Evolutionary conservation across 92 coral and sea anemone genomes (phyloP).

Genomic region (Isaurus tuberculatus): DNA sequence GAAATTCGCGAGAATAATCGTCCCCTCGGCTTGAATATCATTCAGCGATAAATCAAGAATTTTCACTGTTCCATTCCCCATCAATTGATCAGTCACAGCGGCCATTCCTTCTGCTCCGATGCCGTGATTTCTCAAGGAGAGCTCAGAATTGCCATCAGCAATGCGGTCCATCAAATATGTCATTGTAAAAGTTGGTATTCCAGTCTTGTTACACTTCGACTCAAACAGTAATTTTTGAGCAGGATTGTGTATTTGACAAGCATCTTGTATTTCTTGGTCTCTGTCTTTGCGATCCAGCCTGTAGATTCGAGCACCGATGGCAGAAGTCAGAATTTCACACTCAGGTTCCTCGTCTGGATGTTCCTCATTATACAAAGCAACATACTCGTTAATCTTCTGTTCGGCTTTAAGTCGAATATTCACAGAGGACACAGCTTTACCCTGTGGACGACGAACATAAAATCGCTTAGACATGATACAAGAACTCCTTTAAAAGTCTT

Average conservation of each 20-base stretch:
- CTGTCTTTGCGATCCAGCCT: constrained; percentile 92
- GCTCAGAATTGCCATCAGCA: constrained; percentile 73
- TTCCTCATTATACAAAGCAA: constrained; percentile 50
- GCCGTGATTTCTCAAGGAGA: constrained; percentile 90
- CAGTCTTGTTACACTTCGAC: constrained; percentile 67
- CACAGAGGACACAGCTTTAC: constrained; percentile 86
- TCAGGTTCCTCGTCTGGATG: constrained; percentile 26
- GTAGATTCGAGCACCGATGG: constrained; percentile 58
- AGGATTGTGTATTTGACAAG: constrained; percentile 79
- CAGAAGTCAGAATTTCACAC: constrained; percentile 13
- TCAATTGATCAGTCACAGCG: constrained; percentile 81
- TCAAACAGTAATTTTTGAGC: constrained; percentile 68
- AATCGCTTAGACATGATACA: constrained; percentile 62
- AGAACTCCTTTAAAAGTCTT: neutral
- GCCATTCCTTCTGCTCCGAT: constrained; percentile 84
- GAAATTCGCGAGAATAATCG: constrained; percentile 72
- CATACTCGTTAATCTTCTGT: constrained; percentile 77
- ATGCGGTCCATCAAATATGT: constrained; percentile 83
- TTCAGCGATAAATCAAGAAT: constrained; percentile 86
- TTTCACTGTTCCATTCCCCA: constrained; percentile 74
- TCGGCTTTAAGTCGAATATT: constrained; percentile 81
- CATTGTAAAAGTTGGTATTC: constrained; percentile 84
- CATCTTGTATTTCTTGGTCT: constrained; percentile 86
- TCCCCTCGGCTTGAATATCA: constrained; percentile 81
- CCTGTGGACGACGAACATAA: constrained; percentile 78